Base-by-base conservation (phyloP, 1,140 invertebrate species). In the Calliopsis andreniformis region DNA sequence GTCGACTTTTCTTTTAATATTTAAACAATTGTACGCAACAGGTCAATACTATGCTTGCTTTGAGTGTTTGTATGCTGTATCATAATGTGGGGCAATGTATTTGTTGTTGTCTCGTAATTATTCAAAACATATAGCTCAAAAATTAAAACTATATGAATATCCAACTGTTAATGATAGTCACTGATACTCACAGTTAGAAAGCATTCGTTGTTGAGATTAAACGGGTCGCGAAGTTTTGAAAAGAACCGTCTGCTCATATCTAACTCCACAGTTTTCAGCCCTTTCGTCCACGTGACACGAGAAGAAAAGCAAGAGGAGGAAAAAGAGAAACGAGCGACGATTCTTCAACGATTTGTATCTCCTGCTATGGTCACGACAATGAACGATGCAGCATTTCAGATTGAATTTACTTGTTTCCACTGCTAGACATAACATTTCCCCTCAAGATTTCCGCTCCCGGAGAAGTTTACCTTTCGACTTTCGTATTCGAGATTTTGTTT, bases 401-500 rank as follows among this genome's bases (percentile, higher is more conserved):
- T 66, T 69, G 76, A 81, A 83, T 83, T 59, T 82, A 75, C 68
- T 53, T 51, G 58, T 56, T 56, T 39, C 32, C 59, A 58, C 58
- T 20, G n/a, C 35, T 43, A 63, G 76, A 70, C 76, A 56, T 79
- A 82, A 78, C 79, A 64, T 53, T 82, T 75, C 76, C 14, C 51
- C 51, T 49, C 47, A 62, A 69, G 67, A 71, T 72, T 55, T 39
- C 59, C n/a, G 6, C 25, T 35, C 43, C 16, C 62, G 23, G 18
- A 68, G 69, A 78, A 83, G 58, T 82, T 83, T 83, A 75, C 76
- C 76, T 61, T 77, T 63, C 58, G 75, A 43, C 62, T 49, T 47
- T 77, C 66, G 66, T 79, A 82, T 76, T 81, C 62, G 68, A 23
- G 76, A 83, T 83, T 82, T 83, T 83, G 81, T 83, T 83, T 83